These are phyloP conservation scores for Polylopha cassiicola DNA, from an alignment of 2,888 invertebrate genomes.

Conservation along the genomic window DNA sequence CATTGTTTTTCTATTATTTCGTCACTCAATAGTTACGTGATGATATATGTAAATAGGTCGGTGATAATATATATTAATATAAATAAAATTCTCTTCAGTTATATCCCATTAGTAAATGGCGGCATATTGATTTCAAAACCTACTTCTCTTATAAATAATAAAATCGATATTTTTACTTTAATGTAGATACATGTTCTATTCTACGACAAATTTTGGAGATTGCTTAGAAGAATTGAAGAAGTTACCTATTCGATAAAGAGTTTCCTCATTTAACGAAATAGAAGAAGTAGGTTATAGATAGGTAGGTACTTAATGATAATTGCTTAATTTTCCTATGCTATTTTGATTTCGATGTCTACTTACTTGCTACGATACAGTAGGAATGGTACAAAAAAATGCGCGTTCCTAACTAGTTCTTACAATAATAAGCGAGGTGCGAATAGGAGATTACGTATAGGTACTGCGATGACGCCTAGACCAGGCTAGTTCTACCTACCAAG, in stretches of 20 bases:
- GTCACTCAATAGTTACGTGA: too few species aligned
- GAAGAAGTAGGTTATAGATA: conserved; percentile 19
- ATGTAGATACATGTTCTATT: conserved; percentile 75
- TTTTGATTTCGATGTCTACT: conserved; percentile 47
- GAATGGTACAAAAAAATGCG: conserved; percentile 26
- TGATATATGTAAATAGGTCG: conserved; percentile 23
- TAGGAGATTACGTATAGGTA: conserved; percentile 33
- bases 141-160: conserved; percentile 62
- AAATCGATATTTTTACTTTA: conserved; percentile 63
- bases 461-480: conserved; percentile 28
- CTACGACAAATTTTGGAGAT: conserved; percentile 57
- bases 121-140: conserved; percentile 37
- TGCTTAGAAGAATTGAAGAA: conserved; percentile 28
- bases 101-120: conserved; percentile 30
- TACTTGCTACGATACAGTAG: conserved; percentile 44
- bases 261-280: conserved; percentile 11
- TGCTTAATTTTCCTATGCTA: conserved; percentile 30
- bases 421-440: conserved; percentile 40
- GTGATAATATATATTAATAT: conserved; percentile 13
- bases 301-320: conserved; percentile 16
- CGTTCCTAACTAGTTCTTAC: conserved; percentile 26
- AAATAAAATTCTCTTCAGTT: conserved; percentile 19
- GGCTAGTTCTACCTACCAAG: conserved; percentile 28
- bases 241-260: conserved; percentile 17
- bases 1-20: conserved; percentile 2